Base-by-base conservation (phyloP, 2,797 vertebrate species). In the Carapus acus region DNA sequence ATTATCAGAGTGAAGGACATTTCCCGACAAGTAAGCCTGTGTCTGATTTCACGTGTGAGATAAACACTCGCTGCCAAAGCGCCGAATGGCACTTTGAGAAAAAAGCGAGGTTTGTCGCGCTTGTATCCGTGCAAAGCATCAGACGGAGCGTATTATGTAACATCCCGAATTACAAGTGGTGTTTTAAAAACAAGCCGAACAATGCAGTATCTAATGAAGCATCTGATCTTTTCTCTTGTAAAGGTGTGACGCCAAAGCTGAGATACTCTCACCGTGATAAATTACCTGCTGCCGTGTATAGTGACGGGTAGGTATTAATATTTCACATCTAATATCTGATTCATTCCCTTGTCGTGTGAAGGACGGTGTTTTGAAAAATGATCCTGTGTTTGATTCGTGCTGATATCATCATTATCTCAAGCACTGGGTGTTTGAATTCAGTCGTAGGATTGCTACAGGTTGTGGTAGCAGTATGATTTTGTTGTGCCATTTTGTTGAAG, bases 141-240 rank as follows among this genome's bases (percentile, higher is more conserved):
- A 23, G 16, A 62, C 48, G 6, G 50, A 53, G 21, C 7, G 24
- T 13, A 13, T 75, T 67, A 53, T 64, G 41, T 55, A 75, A 77
- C 27, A 62, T 27, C 39, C 46, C 6, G 54, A 44, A 51, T 69
- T 47, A 36, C 5, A 17, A 27, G 21, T 44, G 48, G 41, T 40
- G 36, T 22, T 11, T 44, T 70, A 29, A 60, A 69, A 71, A 64
- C 65, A 49, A 44, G 9, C 4, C 46, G 16, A 59, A 58, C 27
- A 41, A 58, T 24, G 36, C 68, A 47, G 58, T 27, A 57, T 69
- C 6, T 41, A 43, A 69, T 54, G 48, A 45, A 58, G 34, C 22
- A 36, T 24, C 46, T 65, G 48, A 42, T 45, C 3, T 23, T 19
- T 43, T 38, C 46, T 31, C 44, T 36, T 20, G 16, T 54, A 14